phyloP scores from a whole-genome alignment of 2,888 invertebrate genomes.

The Pseudanteris insignis region DNA sequence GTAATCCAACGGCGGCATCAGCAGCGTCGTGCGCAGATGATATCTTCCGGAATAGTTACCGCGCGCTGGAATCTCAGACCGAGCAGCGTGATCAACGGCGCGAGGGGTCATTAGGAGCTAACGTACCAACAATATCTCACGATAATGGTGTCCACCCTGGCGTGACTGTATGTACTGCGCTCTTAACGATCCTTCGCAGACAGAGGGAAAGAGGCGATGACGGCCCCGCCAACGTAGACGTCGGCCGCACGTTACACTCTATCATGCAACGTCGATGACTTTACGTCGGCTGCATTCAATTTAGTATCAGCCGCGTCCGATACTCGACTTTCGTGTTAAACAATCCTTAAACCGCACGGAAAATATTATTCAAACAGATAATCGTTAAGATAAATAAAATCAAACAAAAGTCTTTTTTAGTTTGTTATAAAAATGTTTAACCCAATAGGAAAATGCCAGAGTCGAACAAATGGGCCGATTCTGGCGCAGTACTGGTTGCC shows the following conservation, averaged over 20 bases:
- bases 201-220: constrained; percentile 27
- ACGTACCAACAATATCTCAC: constrained; percentile 43
- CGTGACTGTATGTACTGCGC: constrained; percentile 48
- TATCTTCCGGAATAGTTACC: constrained; percentile 45
- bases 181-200: constrained; percentile 47
- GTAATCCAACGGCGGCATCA: constrained; percentile 27
- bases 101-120: constrained; percentile 45
- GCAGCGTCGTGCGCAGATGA: constrained; percentile 31
- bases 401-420: too few relatives aligned
- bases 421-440: too few relatives aligned
- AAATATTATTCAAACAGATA: too few relatives aligned
- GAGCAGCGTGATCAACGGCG: constrained; percentile 42
- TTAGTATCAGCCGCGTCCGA: neutral
- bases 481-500: too few relatives aligned
- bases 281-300: constrained; percentile 2
- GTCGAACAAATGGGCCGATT: too few relatives aligned
- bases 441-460: too few relatives aligned
- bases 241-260: constrained; percentile 39
- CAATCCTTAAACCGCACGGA: too few relatives aligned
- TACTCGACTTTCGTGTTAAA: too few relatives aligned
- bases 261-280: constrained; percentile 22
- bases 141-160: constrained; percentile 47
- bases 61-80: constrained; percentile 39
- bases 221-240: constrained; percentile 15
- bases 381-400: too few relatives aligned